Evolutionary conservation across 2,888 invertebrate species (phyloP), one percentile per base, ranked within the genome.

Genomic region (Hartigia nigra): DNA sequence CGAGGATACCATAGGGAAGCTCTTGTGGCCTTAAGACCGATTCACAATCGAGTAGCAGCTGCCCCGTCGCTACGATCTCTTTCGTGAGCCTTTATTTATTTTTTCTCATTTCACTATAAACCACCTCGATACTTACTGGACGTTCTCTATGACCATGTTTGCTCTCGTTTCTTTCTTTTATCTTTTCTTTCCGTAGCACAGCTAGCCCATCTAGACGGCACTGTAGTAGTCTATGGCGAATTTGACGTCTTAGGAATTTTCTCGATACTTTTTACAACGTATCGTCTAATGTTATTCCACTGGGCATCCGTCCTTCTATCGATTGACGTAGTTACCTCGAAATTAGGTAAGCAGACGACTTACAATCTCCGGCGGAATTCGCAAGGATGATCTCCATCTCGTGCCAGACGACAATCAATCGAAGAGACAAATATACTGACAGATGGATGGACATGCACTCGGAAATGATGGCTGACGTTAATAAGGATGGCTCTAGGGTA

Each of bases 1-100:
- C 31, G 34, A 31, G 84, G 85, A 82, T 84, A 85, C 84, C 85
- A 80, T 84, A 83, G 82, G 84, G 80, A 14, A 34, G 12, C 72
- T 72, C 34, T 23, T 23, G 23, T 23, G 9, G 14, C 55, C 55
- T 55, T 55, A 55, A 55, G 55, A 14, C 9, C 72, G 72, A 34
- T 72, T 72, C 32, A 72, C 72, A 31, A 31, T 31, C 14, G 12
- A 34, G 72, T 9, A 72, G 32, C 34, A 72, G 12, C 31, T 34
- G 32, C 34, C 34, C 31, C 31, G 31, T 34, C 31, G 31, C 72
- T 23, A 34, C 72, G 72, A 23, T 32, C 14, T 31, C 72, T 72
- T 12, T 23, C 72, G 31, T 12, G 5, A 3, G 31, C 4, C 72
- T 72, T 12, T 32, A 34, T 72, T 55, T 39, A n/a, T 23, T 55